Percentiles rank a stretch among this genome's conserved stretches.
Evolutionary conservation across 2,797 vertebrate genomes (phyloP).

Genomic region (Epinephelus awoara): DNA sequence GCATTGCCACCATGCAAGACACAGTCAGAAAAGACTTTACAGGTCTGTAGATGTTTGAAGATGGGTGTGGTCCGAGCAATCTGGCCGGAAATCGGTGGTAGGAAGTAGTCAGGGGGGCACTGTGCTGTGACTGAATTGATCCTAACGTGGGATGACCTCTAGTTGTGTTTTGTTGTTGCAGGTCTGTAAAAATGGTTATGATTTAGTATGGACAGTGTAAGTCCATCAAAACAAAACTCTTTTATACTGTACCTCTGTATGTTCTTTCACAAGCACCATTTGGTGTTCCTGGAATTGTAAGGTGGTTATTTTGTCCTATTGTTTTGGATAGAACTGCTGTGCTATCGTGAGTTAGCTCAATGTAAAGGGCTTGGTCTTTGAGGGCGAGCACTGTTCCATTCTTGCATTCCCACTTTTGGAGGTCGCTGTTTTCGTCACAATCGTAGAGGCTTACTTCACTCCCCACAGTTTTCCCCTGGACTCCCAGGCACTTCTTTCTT

Average conservation of each 20-base stretch:
- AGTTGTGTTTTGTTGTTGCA: too few species aligned
- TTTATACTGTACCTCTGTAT: constrained; percentile 48
- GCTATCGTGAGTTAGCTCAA: constrained; percentile 84
- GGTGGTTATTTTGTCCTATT: constrained; percentile 86
- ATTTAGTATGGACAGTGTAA: too few species aligned
- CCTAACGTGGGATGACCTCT: too few species aligned
- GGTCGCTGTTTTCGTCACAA: constrained; percentile 86
- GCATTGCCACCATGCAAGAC: too few species aligned
- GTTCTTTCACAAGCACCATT: constrained; percentile 85
- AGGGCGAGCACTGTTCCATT: constrained; percentile 89
- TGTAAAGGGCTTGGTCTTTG: constrained; percentile 85
- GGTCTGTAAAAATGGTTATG: too few species aligned
- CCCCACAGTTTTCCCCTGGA: constrained; percentile 84
- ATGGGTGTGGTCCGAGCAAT: too few species aligned
- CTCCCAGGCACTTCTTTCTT: constrained; percentile 88
- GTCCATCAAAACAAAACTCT: too few species aligned
- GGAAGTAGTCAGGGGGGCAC: too few species aligned
- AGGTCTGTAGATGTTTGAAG: too few species aligned
- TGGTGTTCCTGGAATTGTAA: constrained; percentile 87
- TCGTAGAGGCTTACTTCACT: constrained; percentile 85
- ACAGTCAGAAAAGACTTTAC: too few species aligned
- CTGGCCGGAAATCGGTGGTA: too few species aligned
- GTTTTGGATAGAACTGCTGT: constrained; percentile 83
- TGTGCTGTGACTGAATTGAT: too few species aligned
- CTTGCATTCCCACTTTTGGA: constrained; percentile 94